Evolutionary conservation across 2,113 vertebrate species (phyloP).

Genomic region (Xiphophorus couchianus): DNA sequence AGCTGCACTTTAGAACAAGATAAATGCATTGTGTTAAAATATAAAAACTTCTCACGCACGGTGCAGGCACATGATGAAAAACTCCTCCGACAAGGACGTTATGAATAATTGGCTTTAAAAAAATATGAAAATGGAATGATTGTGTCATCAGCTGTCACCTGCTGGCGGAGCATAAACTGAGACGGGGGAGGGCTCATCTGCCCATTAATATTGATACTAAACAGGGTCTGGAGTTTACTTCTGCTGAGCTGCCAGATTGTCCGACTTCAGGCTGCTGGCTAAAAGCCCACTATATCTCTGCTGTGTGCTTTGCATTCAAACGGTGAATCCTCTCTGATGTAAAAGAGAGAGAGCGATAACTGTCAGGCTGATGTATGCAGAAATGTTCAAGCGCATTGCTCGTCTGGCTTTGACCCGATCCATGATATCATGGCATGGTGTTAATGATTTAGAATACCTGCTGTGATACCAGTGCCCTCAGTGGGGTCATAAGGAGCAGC

Average conservation of each 20-base stretch:
- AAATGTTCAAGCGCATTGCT: conserved; percentile 1
- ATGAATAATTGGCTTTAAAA: neutral
- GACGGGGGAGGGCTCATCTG: conserved; percentile 31
- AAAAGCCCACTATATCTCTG: conserved; percentile 42
- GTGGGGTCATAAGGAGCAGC: neutral
- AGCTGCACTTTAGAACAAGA: neutral
- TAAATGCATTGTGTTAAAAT: neutral
- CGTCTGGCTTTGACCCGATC: neutral
- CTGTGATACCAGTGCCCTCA: neutral
- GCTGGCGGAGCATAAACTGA: conserved; percentile 20
- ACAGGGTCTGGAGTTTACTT: conserved; percentile 58
- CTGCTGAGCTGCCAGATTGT: conserved; percentile 70
- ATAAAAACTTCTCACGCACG: neutral
- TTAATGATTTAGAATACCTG: conserved; percentile 16
- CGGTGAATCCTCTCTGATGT: conserved; percentile 25
- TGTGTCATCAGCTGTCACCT: conserved; percentile 38
- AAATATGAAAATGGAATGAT: neutral
- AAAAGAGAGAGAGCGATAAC: neutral
- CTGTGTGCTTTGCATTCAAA: conserved; percentile 77
- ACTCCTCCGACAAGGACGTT: neutral
- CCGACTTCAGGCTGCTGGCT: conserved; percentile 71
- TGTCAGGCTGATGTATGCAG: neutral
- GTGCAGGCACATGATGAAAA: neutral
- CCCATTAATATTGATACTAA: conserved; percentile 44
- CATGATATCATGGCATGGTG: conserved; percentile 14